A percentile compares a stretch with the other conserved stretches of the same genome.
These are phyloP conservation scores for Trogon melanurus DNA, from an alignment of 2,113 vertebrate genomes.

Conservation along the genomic window DNA sequence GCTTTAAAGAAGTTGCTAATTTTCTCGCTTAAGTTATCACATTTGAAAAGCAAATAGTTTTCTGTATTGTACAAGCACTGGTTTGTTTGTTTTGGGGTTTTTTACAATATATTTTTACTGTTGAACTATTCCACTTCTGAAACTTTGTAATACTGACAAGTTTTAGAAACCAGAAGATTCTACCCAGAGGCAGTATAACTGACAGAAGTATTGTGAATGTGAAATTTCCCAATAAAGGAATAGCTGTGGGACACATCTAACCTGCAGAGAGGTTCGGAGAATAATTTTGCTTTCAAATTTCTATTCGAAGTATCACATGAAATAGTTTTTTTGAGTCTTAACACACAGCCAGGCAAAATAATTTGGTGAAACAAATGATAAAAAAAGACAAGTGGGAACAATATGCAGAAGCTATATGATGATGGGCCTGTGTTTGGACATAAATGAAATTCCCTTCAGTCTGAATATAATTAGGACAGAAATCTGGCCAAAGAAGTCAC, in stretches of 20 bases:
- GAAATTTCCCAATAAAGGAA: background rate
- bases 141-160: background rate
- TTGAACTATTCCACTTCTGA: background rate
- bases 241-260: background rate
- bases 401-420: background rate
- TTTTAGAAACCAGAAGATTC: background rate
- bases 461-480: background rate
- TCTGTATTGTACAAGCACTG: background rate
- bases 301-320: background rate
- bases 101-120: background rate
- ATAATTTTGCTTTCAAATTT: background rate
- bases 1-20: background rate
- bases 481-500: background rate
- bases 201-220: background rate
- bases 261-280: background rate
- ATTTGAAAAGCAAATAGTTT: background rate
- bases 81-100: background rate
- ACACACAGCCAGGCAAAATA: background rate
- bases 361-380: background rate
- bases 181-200: background rate
- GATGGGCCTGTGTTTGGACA: background rate
- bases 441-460: background rate
- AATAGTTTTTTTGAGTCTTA: background rate
- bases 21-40: background rate
- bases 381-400: background rate